Evolutionary conservation across 2,797 vertebrate species (phyloP), one percentile per base, ranked within the genome.

Genomic region (Florisuga fusca): DNA sequence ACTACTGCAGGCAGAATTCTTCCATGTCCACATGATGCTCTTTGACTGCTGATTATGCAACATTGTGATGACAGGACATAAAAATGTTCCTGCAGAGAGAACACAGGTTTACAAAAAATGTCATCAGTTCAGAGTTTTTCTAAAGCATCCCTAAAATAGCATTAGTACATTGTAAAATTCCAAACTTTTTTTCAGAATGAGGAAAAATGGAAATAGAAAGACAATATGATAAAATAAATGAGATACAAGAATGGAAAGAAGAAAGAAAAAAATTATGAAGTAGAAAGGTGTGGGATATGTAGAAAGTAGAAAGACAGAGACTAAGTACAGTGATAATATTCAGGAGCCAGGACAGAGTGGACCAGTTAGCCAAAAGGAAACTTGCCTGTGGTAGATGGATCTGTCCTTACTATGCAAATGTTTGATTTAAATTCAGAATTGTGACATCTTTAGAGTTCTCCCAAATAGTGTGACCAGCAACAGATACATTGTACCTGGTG

Each of bases 1-100:
- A 9, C 29, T 0, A 7, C 75, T 48, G 48, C 48, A 73, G 68
- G 67, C 89, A 90, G 51, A 80, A 63, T 80, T 86, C 8, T 1
- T 87, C 79, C 25, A 8, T 12, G 48, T 67, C 83, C 86, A 63
- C 6, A 22, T 78, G 71, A 86, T 92, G 75, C 43, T 68, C 81
- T 71, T 81, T 91, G 87, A 38, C 69, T 91, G 53, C 34, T 92
- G 84, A 50, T 93, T 94, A 94, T 85, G 89, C 38, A 80, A 84
- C 75, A 23, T 79, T 73, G 66, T 15, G n/a, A 91, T 93, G 85
- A 75, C 51, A 86, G 48, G 63, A 67, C 64, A 58, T 77, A 92
- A 85, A 92, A 94, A 78, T 15, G 27, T 93, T 87, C 74, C 71
- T 7, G 14, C 43, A 68, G 78, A 90, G 50, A 84, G 77, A 95